These are phyloP conservation scores for Nautilus pompilius DNA, from an alignment of 1,140 invertebrate species.

Conservation along the genomic window DNA sequence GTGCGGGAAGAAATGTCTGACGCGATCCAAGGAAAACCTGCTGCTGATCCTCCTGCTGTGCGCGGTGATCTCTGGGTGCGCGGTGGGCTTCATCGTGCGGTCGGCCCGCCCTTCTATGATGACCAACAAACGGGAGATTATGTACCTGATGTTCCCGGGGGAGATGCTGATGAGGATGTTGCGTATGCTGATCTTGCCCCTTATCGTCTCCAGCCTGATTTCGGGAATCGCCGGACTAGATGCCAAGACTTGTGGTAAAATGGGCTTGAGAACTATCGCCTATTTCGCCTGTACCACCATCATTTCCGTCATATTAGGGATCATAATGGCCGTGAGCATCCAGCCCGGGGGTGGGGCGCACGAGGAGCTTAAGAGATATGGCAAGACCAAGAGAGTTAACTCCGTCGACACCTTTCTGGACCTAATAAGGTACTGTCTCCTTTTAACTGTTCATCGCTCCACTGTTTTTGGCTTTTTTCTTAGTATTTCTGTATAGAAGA, in stretches of 20 bases:
- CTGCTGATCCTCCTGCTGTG: conserved; percentile 39
- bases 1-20: conserved; percentile 23
- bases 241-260: conserved; percentile 49
- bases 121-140: conserved; percentile 33
- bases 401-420: conserved; percentile 46
- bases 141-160: conserved; percentile 56
- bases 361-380: conserved; percentile 34
- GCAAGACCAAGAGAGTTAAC: conserved; percentile 31
- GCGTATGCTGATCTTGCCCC: conserved; percentile 58
- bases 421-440: conserved; percentile 36
- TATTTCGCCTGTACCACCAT: conserved; percentile 91
- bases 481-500: no score
- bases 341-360: conserved; percentile 51
- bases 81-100: conserved; percentile 34
- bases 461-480: no score
- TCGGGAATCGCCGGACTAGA: conserved; percentile 50
- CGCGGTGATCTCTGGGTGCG: conserved; percentile 36
- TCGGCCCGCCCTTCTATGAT: conserved; percentile 6
- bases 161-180: conserved; percentile 59
- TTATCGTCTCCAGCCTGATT: conserved; percentile 57
- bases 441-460: not conserved
- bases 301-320: conserved; percentile 43
- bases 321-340: conserved; percentile 46
- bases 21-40: conserved; percentile 38
- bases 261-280: conserved; percentile 68